Evolutionary conservation across 2,113 vertebrate genomes (phyloP).

Genomic region (Chaenocephalus aceratus): DNA sequence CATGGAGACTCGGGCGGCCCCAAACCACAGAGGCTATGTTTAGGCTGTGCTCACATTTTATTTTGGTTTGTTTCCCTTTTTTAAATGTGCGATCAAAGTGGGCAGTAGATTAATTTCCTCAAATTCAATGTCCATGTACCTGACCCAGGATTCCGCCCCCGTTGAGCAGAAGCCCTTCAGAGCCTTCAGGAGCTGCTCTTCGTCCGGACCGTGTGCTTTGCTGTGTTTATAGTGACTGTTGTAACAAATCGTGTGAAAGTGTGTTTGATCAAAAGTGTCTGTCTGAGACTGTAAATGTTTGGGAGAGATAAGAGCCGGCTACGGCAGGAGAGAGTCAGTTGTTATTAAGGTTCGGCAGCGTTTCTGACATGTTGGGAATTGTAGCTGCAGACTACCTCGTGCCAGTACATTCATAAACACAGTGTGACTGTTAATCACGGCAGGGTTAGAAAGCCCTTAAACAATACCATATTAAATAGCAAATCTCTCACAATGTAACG

Average conservation of each 20-base stretch:
- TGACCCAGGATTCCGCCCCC: background rate
- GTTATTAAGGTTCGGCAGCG: background rate
- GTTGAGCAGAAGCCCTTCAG: background rate
- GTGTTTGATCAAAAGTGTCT: constrained; percentile 10
- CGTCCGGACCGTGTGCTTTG: constrained; percentile 22
- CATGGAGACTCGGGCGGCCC: background rate
- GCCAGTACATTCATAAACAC: background rate
- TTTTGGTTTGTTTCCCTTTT: background rate
- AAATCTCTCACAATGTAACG: no score
- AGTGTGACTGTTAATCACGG: background rate
- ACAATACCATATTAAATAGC: no score
- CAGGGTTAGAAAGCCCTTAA: background rate
- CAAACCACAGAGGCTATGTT: background rate
- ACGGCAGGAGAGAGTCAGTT: background rate
- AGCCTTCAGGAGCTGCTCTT: background rate
- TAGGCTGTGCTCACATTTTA: background rate
- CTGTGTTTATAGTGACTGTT: background rate
- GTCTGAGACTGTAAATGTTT: background rate
- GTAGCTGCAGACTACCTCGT: background rate
- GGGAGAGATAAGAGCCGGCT: background rate
- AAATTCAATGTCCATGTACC: background rate
- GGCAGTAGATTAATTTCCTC: background rate
- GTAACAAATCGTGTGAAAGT: no score
- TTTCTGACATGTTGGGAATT: background rate
- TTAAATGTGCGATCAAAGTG: background rate